Conservation (phyloP, 2,113 vertebrate species). For the Sturnira hondurensis region DNA sequence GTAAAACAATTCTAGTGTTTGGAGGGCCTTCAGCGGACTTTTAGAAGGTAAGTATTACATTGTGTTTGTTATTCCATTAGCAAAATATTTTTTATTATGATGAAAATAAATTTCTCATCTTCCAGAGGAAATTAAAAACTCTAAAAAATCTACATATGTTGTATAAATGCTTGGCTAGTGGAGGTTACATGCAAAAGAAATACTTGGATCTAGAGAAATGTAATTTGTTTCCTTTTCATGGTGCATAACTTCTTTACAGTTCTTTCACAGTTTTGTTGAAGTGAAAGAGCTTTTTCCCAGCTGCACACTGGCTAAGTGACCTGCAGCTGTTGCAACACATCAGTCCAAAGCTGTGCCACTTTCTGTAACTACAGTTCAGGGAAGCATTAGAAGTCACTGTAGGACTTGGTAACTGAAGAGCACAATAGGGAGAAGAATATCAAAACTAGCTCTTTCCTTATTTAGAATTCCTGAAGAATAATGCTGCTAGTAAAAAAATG, state of each 20-base stretch:
- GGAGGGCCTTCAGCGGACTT: background rate
- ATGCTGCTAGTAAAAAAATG: background rate
- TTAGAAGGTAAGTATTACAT: background rate
- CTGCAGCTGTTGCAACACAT: background rate
- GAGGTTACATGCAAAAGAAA: background rate
- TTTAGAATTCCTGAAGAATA: slow-evolving; percentile 1
- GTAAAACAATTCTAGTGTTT: background rate
- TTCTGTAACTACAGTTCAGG: background rate
- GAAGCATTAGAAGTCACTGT: background rate
- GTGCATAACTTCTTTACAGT: background rate
- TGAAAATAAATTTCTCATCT: background rate
- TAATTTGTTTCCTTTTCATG: background rate
- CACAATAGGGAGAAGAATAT: background rate
- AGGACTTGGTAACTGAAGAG: background rate
- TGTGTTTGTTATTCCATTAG: background rate
- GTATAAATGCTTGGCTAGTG: background rate
- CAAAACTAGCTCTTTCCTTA: background rate
- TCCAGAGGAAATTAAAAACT: background rate
- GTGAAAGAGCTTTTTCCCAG: background rate
- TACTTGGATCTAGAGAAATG: background rate
- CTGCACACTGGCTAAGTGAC: background rate
- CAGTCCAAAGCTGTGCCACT: background rate
- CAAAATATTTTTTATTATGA: background rate
- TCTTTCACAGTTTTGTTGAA: background rate
- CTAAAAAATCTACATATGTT: background rate